Evolutionary conservation across 2,797 vertebrate species (phyloP).

Genomic region (Synaphobranchus kaupii): DNA sequence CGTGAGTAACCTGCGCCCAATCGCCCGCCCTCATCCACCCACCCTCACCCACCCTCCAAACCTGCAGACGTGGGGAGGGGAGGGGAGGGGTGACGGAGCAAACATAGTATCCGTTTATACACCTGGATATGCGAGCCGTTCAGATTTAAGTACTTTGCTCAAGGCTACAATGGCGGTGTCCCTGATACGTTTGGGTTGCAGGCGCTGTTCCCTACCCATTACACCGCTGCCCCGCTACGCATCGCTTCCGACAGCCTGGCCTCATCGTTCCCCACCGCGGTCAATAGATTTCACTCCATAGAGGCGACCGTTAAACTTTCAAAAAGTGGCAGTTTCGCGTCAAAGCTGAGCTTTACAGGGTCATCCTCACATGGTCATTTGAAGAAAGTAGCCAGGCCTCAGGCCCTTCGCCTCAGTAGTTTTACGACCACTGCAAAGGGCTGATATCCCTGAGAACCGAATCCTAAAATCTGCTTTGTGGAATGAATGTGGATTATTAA

Average conservation of each 20-base stretch:
- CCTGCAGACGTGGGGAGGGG: background rate
- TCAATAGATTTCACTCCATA: background rate
- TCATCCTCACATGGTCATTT: background rate
- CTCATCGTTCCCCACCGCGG: too few relatives aligned
- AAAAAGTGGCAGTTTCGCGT: background rate
- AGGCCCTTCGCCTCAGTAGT: background rate
- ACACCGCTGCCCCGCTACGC: too few relatives aligned
- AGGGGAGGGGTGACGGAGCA: background rate
- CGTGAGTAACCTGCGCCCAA: slow-evolving; percentile 68
- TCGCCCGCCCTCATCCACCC: background rate
- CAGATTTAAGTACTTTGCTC: background rate
- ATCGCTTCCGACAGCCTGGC: too few relatives aligned
- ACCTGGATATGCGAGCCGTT: background rate
- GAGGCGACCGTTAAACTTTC: background rate
- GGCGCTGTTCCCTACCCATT: background rate
- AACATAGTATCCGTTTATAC: too few relatives aligned
- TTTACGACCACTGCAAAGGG: background rate
- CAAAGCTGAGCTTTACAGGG: background rate
- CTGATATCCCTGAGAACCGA: background rate
- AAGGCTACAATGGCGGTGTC: background rate
- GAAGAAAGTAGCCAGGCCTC: background rate
- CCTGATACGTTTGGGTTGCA: background rate
- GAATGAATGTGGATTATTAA: background rate
- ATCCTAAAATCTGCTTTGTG: background rate
- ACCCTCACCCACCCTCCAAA: background rate